Base-by-base conservation (phyloP, 2,113 vertebrate species). In the Petrocephalus zakoni region DNA sequence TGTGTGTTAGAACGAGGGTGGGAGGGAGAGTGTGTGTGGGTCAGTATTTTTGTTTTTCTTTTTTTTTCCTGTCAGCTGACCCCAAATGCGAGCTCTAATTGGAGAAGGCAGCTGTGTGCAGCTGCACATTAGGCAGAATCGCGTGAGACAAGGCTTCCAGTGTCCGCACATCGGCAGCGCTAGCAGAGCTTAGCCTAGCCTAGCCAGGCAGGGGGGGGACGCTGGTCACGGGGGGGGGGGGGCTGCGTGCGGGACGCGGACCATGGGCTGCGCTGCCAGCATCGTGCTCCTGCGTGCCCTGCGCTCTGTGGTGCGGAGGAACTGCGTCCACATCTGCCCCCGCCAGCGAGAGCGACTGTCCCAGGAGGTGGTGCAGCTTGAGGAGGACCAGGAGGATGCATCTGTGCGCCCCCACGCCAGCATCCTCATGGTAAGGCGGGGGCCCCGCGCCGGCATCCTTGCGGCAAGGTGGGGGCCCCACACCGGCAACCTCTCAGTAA, bases 261-360 rank as follows among this genome's bases (percentile, higher is more conserved):
- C 75, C 91, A 99, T 99, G 98, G 98, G 98, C 92, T 99, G 98
- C 94, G 96, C 97, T 87, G 96, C 97, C 95, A 99, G 98, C 92
- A 96, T 97, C 95, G 96, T 98, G 94, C 95, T 99, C 91, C 97
- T 98, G 81, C 96, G 97, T 90, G 96, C 96, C 93, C 96, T 99
- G 89, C 97, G 96, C 89, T 96, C 97, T 87, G 96, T 98, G 95
- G 96, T 98, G 92, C 97, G 97, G 93, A 96, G 97, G 91, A 97
- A 97, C 96, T 98, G 97, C 94, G 96, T 96, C 91, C 96, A 97
- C 94, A 97, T 98, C 94, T 98, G 97, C 93, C 95, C 96, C 56
- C 93, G 96, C 91, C 94, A 92, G 37, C 96, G 94, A 92, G 97
- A 98, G 94, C 97, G 96, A 95, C 94, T 96, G 91, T 97, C 97